Base-by-base conservation (phyloP, 2,113 vertebrate species). In the Phaethornis superciliosus region DNA sequence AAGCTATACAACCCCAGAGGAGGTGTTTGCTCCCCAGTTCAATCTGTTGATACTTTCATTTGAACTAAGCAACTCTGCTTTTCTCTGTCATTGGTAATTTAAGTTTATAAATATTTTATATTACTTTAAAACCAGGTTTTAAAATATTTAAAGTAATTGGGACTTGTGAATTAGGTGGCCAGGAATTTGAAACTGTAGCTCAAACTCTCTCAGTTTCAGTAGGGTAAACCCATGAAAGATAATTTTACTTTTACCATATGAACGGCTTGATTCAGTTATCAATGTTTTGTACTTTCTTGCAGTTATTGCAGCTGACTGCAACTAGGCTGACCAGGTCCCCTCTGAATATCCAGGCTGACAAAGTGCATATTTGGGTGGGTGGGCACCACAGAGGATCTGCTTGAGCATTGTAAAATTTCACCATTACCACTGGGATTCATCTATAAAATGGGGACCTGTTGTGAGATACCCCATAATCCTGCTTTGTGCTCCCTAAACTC, bases 111-210 rank as follows among this genome's bases (percentile, higher is more conserved):
- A 96, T 93, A 63, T 91, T 96, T 97, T 86, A 92, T 83, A 81
- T 93, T 70, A 87, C 77, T 96, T 95, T 88, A 93, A 92, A 94
- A 88, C 75, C 81, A 42, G 30, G 35, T 83, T 94, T 78, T 81
- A 64, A 96, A 96, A 90, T 93, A 96, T 88, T 94, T 80, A 93
- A 91, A 96, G 93, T 95, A 94, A 94, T 85, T 83, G 2, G 30
- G 23, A 15, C 27, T 67, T 85, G 51, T 88, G 71, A 94, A 90
- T 94, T 93, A 58, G 69, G 70, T 74, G 96, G 72, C 56, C 71
- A 63, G 49, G 30, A 93, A 79, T 81, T 82, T 70, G 92, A 96
- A 79, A 74, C 72, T 68, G n/a, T 37, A 86, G 56, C 35, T 14
- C 56, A 76, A 88, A 67, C 7, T 54, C 47, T 89, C n/a, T 27